Conservation (phyloP, 2,797 vertebrate species). For the Petrocephalus schoutedeni region DNA sequence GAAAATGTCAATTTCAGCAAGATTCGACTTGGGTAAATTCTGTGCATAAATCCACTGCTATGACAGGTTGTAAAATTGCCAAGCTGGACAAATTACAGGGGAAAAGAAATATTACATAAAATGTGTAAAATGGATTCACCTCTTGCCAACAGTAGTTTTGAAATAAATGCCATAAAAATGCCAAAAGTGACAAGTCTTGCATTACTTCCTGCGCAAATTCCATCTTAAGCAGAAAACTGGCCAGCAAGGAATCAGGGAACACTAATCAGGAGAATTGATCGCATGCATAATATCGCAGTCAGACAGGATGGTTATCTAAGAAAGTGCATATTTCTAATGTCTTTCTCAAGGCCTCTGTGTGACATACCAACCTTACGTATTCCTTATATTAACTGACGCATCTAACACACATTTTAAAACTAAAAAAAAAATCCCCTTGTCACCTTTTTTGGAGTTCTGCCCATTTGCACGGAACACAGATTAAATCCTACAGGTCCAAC, state of each 20-base stretch:
- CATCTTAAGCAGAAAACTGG: neutral
- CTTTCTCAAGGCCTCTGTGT: neutral
- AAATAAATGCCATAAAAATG: neutral
- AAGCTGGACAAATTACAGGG: conserved; percentile 3
- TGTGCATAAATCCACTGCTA: neutral
- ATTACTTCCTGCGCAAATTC: neutral
- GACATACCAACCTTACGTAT: neutral
- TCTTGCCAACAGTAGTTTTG: neutral
- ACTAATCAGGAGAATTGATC: neutral
- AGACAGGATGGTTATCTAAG: neutral
- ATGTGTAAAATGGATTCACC: neutral
- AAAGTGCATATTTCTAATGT: neutral
- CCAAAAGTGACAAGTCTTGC: neutral
- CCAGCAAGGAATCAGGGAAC: neutral
- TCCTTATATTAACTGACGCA: neutral
- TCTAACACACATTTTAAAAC: neutral
- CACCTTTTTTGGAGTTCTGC: neutral
- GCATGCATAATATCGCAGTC: neutral
- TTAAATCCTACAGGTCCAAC: neutral
- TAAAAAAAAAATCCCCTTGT: neutral
- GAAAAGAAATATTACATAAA: neutral
- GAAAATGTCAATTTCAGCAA: neutral
- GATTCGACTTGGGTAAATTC: neutral
- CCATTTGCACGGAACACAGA: neutral
- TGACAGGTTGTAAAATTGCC: neutral